Evolutionary conservation across 1,140 invertebrate species (phyloP), one percentile per base, ranked within the genome.

Genomic region (Dufourea novaeangliae): DNA sequence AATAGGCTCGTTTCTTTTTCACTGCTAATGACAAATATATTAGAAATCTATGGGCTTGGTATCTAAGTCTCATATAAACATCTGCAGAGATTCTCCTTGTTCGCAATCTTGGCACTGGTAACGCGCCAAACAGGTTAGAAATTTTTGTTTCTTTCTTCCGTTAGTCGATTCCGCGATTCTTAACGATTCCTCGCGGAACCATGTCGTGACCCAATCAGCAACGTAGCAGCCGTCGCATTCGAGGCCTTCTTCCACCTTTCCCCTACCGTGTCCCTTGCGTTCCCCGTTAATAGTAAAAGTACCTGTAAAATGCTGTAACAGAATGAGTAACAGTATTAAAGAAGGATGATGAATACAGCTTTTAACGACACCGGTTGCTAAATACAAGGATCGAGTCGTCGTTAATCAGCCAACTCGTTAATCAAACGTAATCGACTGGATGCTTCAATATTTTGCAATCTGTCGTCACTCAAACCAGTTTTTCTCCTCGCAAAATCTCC

Each of bases 301-400:
- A 91, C 20, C 88, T 83, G 73, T 85, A 88, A 75, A 88, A 89
- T 68, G 82, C 90, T 91, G 89, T 62, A 90, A 91, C 76, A 88
- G 22, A 82, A 34, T 61, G 27, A 52, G 50, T 25, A 50, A 54
- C 11, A 37, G 39, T 56, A 8, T 56, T n/a, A n/a, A 17, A 62
- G n/a, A n/a, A n/a, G n/a, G n/a, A n/a, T n/a, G n/a, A n/a, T n/a
- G n/a, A n/a, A n/a, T n/a, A n/a, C n/a, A n/a, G n/a, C n/a, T n/a
- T n/a, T n/a, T n/a, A n/a, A n/a, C n/a, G n/a, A n/a, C n/a, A n/a
- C n/a, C n/a, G n/a, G n/a, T n/a, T n/a, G n/a, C n/a, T n/a, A n/a
- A n/a, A n/a, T n/a, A n/a, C n/a, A n/a, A n/a, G n/a, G n/a, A n/a
- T n/a, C n/a, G n/a, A n/a, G n/a, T n/a, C n/a, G n/a, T n/a, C n/a